phyloP scores from a whole-genome alignment of 2,888 invertebrate species.

The Brenthis daphne region DNA sequence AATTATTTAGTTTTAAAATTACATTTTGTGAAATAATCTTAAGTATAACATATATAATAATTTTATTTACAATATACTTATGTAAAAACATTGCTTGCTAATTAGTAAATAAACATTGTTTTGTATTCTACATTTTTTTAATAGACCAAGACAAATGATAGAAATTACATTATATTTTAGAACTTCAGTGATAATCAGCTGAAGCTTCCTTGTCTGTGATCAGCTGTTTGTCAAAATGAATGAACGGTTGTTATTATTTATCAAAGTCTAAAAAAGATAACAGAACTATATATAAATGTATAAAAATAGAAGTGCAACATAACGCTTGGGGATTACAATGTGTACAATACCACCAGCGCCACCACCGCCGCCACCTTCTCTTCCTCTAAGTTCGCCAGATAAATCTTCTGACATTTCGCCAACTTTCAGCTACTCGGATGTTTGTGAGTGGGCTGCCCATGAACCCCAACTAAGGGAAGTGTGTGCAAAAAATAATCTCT shows the following conservation, averaged over 20 bases:
- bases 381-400: slow-evolving; percentile 34
- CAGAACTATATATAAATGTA: slow-evolving; percentile 2
- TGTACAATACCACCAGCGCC: slow-evolving; percentile 61
- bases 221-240: slow-evolving; percentile 25
- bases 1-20: background rate
- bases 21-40: too few species aligned
- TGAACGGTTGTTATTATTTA: slow-evolving; percentile 23
- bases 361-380: slow-evolving; percentile 49
- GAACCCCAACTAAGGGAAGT: slow-evolving; percentile 82
- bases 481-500: slow-evolving; percentile 81
- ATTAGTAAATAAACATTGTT: background rate
- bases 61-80: too few species aligned
- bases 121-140: background rate
- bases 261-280: slow-evolving; percentile 12
- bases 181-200: too few species aligned
- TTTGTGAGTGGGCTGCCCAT: slow-evolving; percentile 82
- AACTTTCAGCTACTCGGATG: slow-evolving; percentile 48
- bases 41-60: too few species aligned
- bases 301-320: slow-evolving; percentile 26
- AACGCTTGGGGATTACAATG: slow-evolving; percentile 50
- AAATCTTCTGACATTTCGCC: slow-evolving; percentile 34
- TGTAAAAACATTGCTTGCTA: too few species aligned
- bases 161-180: background rate
- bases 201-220: background rate
- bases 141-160: background rate